Evolutionary conservation across 2,113 vertebrate genomes (phyloP).

Genomic region (Neogale vison): DNA sequence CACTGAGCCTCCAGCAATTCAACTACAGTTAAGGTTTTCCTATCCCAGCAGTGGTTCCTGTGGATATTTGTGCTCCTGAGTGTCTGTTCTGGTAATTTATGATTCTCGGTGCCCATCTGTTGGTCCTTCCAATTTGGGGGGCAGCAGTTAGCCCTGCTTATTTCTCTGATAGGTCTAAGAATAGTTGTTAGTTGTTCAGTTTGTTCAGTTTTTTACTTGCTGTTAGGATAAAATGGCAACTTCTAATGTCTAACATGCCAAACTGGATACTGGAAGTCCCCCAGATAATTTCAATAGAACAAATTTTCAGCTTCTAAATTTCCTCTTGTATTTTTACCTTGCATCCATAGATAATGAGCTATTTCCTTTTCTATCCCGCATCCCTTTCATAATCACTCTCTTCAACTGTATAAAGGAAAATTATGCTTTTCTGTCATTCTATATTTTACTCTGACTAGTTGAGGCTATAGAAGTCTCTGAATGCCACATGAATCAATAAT

Average conservation of each 20-base stretch:
- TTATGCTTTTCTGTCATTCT: background rate
- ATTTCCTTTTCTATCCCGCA: background rate
- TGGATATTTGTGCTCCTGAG: background rate
- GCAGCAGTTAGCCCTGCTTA: background rate
- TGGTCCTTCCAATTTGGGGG: background rate
- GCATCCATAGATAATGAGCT: background rate
- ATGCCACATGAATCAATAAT: background rate
- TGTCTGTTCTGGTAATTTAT: background rate
- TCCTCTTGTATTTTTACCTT: background rate
- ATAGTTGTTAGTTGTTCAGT: background rate
- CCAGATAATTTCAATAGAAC: background rate
- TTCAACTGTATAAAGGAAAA: background rate
- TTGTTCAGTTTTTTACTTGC: background rate
- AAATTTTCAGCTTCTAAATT: background rate
- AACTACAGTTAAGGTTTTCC: background rate
- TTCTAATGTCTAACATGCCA: background rate
- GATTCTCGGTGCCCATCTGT: background rate
- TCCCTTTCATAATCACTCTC: background rate
- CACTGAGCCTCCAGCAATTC: background rate
- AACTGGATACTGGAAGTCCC: background rate
- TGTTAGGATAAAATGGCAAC: background rate
- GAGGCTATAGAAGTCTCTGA: background rate
- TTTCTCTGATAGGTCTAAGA: background rate
- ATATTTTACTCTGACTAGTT: background rate
- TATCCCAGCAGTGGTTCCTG: background rate